Evolutionary conservation across 2,113 vertebrate species (phyloP).

Genomic region (Syrrhaptes paradoxus): DNA sequence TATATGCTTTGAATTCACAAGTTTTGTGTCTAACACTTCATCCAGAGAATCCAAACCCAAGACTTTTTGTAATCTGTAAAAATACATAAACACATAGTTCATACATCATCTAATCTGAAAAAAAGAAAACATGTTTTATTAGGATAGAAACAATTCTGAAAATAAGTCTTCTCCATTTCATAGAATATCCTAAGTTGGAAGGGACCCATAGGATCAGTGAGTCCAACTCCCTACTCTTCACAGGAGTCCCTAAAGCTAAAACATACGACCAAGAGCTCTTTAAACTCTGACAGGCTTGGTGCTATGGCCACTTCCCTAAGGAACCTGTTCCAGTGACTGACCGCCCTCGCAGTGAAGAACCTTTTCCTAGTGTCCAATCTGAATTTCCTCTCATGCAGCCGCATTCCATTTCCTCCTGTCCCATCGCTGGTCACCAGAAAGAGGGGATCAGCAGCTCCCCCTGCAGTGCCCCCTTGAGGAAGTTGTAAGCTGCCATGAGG

Average conservation of each 20-base stretch:
- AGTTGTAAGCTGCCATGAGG: not conserved
- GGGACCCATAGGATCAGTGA: not conserved
- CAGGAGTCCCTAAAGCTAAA: not conserved
- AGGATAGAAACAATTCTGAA: not conserved
- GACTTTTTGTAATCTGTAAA: slow-evolving; percentile 81
- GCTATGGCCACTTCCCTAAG: not conserved
- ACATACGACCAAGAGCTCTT: not conserved
- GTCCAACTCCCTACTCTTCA: not conserved
- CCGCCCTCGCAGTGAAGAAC: not conserved
- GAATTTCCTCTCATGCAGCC: not conserved
- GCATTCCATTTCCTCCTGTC: not conserved
- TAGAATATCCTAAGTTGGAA: not conserved
- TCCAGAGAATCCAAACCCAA: slow-evolving; percentile 83
- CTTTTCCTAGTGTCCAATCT: not conserved
- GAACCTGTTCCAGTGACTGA: not conserved
- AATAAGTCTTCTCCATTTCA: not conserved
- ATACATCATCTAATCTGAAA: not conserved
- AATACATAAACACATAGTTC: slow-evolving; percentile 8
- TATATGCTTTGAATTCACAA: slow-evolving; percentile 81
- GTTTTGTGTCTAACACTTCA: slow-evolving; percentile 80
- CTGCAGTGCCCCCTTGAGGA: not conserved
- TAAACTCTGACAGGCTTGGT: not conserved
- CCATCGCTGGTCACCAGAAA: fast-evolving
- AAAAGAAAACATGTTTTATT: not conserved
- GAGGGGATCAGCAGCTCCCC: not conserved